Percentiles rank a stretch among this genome's conserved stretches.
Evolutionary conservation across 2,797 vertebrate species (phyloP).

Genomic region (Scolopax bukidnonensis): DNA sequence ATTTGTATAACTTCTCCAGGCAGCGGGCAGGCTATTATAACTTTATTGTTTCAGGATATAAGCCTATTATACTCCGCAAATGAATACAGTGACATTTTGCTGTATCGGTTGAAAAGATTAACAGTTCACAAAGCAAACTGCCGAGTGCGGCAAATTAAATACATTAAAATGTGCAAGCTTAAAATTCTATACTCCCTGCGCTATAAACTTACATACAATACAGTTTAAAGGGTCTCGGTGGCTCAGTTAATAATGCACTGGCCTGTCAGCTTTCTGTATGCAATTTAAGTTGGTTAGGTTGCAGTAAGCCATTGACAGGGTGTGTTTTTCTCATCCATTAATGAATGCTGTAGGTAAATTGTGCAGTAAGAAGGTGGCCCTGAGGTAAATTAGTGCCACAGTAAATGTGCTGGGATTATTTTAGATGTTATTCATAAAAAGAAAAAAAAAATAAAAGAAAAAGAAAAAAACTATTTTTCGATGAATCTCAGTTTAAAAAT

Average conservation of each 20-base stretch:
- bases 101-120: conserved; percentile 78
- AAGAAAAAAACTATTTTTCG: background rate
- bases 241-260: conserved; percentile 61
- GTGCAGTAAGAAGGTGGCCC: conserved; percentile 8
- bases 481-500: background rate
- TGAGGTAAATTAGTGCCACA: conserved; percentile 36
- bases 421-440: conserved; percentile 5
- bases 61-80: conserved; percentile 76
- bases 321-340: conserved; percentile 64
- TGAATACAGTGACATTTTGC: conserved; percentile 80
- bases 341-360: conserved; percentile 38
- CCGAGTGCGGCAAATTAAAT: conserved; percentile 76
- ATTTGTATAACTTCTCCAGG: conserved; percentile 58
- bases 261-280: conserved; percentile 48
- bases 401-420: conserved; percentile 6
- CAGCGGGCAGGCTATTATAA: conserved; percentile 72
- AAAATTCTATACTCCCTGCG: conserved; percentile 60
- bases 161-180: conserved; percentile 73
- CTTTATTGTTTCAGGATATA: conserved; percentile 78
- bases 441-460: background rate
- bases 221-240: conserved; percentile 60
- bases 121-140: conserved; percentile 77
- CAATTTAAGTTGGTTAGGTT: conserved; percentile 64
- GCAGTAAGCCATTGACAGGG: conserved; percentile 61
- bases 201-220: conserved; percentile 61